Evolutionary conservation across 2,113 vertebrate genomes (phyloP).

Genomic region (Colistium nudipinnis): DNA sequence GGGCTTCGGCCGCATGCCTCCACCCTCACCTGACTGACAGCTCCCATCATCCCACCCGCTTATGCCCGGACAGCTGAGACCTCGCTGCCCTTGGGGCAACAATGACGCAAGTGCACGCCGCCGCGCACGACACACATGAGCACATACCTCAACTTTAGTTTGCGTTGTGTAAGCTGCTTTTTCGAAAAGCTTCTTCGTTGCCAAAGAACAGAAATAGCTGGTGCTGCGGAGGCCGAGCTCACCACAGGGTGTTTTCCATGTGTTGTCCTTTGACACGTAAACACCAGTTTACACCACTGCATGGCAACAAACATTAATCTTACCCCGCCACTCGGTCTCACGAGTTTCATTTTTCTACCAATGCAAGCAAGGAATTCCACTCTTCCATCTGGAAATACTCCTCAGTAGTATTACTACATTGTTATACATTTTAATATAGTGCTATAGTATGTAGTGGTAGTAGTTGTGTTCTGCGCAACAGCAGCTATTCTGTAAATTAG

Average conservation of each 20-base stretch:
- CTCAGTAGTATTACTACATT: too few relatives aligned
- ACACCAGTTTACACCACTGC: conserved; percentile 28
- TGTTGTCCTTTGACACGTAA: conserved; percentile 42
- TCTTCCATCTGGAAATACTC: background rate
- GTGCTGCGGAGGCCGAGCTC: conserved; percentile 27
- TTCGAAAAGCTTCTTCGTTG: conserved; percentile 32
- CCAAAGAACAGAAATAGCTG: conserved; percentile 41
- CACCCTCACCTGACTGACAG: conserved; percentile 42
- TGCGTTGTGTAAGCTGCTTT: conserved; percentile 49
- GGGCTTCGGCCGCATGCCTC: conserved; percentile 27
- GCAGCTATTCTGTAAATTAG: too few relatives aligned
- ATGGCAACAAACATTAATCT: background rate
- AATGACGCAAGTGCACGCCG: conserved; percentile 3
- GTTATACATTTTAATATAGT: too few relatives aligned
- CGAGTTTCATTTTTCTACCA: background rate
- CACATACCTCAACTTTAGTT: conserved; percentile 44
- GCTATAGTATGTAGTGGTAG: too few relatives aligned
- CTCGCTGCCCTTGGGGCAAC: conserved; percentile 17
- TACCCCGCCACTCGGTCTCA: background rate
- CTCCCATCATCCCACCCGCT: conserved; percentile 37
- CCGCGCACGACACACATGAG: conserved; percentile 20
- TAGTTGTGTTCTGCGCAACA: too few relatives aligned
- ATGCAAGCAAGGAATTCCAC: background rate
- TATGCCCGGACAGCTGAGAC: conserved; percentile 18
- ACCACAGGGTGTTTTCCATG: conserved; percentile 56